These are phyloP conservation scores for Latrodectus elegans DNA, from an alignment of 2,888 invertebrate genomes.

Conservation along the genomic window DNA sequence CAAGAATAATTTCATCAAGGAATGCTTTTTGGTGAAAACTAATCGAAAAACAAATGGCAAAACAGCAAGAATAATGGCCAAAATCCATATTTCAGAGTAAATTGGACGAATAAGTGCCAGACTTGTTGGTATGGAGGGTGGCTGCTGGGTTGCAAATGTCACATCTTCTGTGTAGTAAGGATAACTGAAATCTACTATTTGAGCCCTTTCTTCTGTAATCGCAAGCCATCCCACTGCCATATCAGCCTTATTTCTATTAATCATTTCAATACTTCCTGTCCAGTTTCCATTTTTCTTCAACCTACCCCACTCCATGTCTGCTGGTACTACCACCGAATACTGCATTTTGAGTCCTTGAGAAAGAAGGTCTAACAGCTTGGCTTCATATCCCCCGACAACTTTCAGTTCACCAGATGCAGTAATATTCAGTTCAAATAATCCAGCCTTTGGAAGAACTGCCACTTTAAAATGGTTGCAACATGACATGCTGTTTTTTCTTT, in stretches of 20 bases:
- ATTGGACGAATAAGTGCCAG: constrained; percentile 29
- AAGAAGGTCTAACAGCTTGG: constrained; percentile 6
- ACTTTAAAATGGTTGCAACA: neutral
- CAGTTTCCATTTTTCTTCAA: constrained; percentile 7
- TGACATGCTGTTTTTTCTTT: neutral
- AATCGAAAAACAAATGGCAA: neutral
- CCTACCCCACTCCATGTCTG: constrained; percentile 19
- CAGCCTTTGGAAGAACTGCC: neutral
- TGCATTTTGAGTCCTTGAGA: neutral
- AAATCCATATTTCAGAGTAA: constrained; percentile 24
- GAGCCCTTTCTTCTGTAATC: constrained; percentile 77
- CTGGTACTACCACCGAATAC: neutral
- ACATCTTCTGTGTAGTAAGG: constrained; percentile 73
- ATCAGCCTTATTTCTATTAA: constrained; percentile 73
- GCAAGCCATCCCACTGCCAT: constrained; percentile 79
- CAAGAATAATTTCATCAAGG: neutral
- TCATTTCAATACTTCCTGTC: constrained; percentile 72
- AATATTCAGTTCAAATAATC: constrained; percentile 12
- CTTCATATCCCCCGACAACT: constrained; percentile 26
- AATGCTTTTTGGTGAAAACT: neutral
- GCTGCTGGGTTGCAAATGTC: constrained; percentile 30
- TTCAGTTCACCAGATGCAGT: neutral
- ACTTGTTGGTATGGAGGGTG: constrained; percentile 10
- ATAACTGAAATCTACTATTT: constrained; percentile 77
- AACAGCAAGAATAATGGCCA: neutral